Evolutionary conservation across 2,888 invertebrate species (phyloP), one percentile per base, ranked within the genome.

Genomic region (Malthinus seriepunctatus): DNA sequence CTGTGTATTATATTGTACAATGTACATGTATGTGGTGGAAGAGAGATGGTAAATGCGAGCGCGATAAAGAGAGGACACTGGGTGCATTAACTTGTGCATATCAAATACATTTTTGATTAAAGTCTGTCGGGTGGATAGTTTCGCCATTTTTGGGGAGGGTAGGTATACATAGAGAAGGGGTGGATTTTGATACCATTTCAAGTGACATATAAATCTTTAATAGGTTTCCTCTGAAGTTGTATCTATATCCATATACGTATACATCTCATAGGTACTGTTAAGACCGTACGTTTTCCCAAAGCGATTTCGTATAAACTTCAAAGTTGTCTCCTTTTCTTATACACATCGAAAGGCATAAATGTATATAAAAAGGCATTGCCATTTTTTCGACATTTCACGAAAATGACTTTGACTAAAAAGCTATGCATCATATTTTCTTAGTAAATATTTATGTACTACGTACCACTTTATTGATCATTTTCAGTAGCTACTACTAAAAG

Each of bases 371-470:
- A 60, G 52, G 60, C 56, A 60, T 56, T 50, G 60, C 56, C 49
- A 37, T 53, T 60, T 56, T 23, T 23, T 60, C 39, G 60, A 56
- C 60, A 53, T 60, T 60, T 60, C 56, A 60, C 56, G 60, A 60
- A 60, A 60, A 60, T 56, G 51, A 60, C 56, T 60, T 48, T 60
- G 56, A 56, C 56, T 60, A 49, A 60, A 56, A 60, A 52, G 52
- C 56, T 45, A 60, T 60, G 52, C 52, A 60, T 60, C 60, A 60
- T 60, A 56, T 60, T 60, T 60, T 55, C 54, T 60, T 33, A 42
- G 55, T 60, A 56, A 54, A 56, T 60, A 60, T 60, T 55, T 60
- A 60, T 55, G 46, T 50, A 51, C 51, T 33, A 46, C 51, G 51
- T 56, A 46, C 14, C 44, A 33, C 31, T 48, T 39, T 52, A 59